These are phyloP conservation scores for Pangasius macronema DNA, from an alignment of 2,797 vertebrate species.

Conservation along the genomic window DNA sequence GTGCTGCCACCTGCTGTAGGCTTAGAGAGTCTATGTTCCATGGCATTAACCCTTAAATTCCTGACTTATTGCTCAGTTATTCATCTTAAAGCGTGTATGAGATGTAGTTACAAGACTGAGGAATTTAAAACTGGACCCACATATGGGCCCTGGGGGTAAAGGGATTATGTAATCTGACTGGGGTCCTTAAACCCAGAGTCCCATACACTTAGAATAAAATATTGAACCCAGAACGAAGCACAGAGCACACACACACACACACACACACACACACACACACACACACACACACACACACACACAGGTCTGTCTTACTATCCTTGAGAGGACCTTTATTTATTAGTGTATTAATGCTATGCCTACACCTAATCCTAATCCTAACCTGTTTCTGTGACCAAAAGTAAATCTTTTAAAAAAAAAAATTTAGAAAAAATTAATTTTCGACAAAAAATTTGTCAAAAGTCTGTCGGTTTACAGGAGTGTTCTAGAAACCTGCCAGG, in stretches of 20 bases:
- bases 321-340: not conserved
- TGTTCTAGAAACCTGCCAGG: too few species aligned
- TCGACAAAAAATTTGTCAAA: too few species aligned
- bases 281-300: not conserved
- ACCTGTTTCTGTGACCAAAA: not conserved
- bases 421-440: too few species aligned
- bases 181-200: not conserved
- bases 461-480: too few species aligned
- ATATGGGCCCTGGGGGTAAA: not conserved
- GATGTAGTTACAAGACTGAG: not conserved
- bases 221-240: not conserved
- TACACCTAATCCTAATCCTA: not conserved
- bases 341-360: not conserved
- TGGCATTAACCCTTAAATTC: too few species aligned
- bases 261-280: not conserved
- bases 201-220: not conserved
- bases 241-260: not conserved
- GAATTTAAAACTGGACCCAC: not conserved
- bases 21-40: not conserved
- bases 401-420: too few species aligned
- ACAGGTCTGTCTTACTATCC: not conserved
- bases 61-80: not conserved
- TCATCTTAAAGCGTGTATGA: not conserved
- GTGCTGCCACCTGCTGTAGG: slow-evolving; percentile 77
- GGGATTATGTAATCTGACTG: not conserved